Evolutionary conservation across 2,797 vertebrate genomes (phyloP).

Genomic region (Sciurus carolinensis): DNA sequence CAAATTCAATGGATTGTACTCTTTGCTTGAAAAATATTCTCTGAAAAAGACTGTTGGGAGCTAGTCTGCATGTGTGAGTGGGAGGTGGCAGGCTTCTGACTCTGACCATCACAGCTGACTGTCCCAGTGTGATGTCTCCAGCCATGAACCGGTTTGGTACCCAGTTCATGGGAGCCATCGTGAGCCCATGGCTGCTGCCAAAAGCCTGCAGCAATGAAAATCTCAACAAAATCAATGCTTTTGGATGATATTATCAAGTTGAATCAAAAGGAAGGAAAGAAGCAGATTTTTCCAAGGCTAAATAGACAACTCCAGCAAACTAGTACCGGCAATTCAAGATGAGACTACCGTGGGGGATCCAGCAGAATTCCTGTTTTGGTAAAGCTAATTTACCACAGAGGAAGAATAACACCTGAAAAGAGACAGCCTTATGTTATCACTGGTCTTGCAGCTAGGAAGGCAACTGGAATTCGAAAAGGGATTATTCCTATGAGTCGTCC

Average conservation of each 20-base stretch:
- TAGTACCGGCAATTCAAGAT: constrained; percentile 84
- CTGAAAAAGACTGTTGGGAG: too few species aligned
- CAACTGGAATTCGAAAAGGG: constrained; percentile 87
- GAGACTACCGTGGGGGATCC: constrained; percentile 87
- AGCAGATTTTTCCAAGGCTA: constrained; percentile 88
- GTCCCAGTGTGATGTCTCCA: not conserved
- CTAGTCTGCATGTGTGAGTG: constrained; percentile 75
- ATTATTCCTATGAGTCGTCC: too few species aligned
- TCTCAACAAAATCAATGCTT: constrained; percentile 96
- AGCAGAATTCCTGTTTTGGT: constrained; percentile 89
- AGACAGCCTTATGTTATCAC: constrained; percentile 93
- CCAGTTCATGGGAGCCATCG: constrained; percentile 70
- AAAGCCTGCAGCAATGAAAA: constrained; percentile 85
- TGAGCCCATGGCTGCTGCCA: constrained; percentile 61
- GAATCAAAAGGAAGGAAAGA: constrained; percentile 94
- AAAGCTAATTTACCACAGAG: constrained; percentile 87
- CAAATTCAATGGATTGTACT: too few species aligned
- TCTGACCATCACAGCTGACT: constrained; percentile 66
- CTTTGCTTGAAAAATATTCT: too few species aligned
- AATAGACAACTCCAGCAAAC: constrained; percentile 90
- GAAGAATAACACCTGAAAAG: constrained; percentile 88
- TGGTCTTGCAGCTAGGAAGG: constrained; percentile 93
- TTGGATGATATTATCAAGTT: constrained; percentile 96
- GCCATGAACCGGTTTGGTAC: constrained; percentile 85
- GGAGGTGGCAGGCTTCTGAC: constrained; percentile 77